Percentiles rank a stretch among this genome's conserved stretches.
Evolutionary conservation across 2,797 vertebrate species (phyloP).

Genomic region (Pelobates cultripes): DNA sequence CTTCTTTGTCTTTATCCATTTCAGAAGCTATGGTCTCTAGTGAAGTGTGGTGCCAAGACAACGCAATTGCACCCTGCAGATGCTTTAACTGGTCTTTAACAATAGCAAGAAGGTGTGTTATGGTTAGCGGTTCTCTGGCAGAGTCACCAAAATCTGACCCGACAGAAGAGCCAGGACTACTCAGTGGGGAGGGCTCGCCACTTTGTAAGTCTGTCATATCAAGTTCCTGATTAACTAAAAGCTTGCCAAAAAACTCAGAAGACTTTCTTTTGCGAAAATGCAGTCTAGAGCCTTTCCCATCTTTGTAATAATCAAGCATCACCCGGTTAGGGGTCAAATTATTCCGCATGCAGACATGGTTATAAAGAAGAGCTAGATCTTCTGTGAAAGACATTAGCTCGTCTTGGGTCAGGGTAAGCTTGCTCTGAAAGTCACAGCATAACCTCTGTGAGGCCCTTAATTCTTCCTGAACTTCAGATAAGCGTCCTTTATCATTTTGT

Average conservation of each 20-base stretch:
- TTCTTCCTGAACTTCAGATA: slow-evolving; percentile 79
- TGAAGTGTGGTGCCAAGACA: slow-evolving; percentile 76
- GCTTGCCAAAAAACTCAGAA: slow-evolving; percentile 73
- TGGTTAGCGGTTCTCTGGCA: slow-evolving; percentile 79
- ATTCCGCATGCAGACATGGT: slow-evolving; percentile 84
- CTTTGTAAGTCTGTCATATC: slow-evolving; percentile 65
- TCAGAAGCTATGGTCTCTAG: slow-evolving; percentile 72
- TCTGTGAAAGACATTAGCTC: slow-evolving; percentile 84
- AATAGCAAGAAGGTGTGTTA: slow-evolving; percentile 78
- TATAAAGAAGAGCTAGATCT: slow-evolving; percentile 84
- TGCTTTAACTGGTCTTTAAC: slow-evolving; percentile 86
- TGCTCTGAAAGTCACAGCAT: slow-evolving; percentile 78
- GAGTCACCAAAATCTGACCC: slow-evolving; percentile 60
- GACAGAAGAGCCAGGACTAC: slow-evolving; percentile 75
- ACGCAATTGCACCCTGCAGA: slow-evolving; percentile 81
- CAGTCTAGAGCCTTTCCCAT: slow-evolving; percentile 64
- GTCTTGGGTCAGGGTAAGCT: slow-evolving; percentile 79
- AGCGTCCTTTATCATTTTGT: slow-evolving; percentile 78
- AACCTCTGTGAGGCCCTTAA: slow-evolving; percentile 76
- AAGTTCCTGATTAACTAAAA: slow-evolving; percentile 66
- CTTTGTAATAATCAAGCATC: slow-evolving; percentile 82
- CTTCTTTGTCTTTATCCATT: slow-evolving; percentile 78
- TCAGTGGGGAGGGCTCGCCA: slow-evolving; percentile 64
- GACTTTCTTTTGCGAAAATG: slow-evolving; percentile 69
- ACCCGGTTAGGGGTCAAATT: slow-evolving; percentile 83